Evolutionary conservation across 2,113 vertebrate genomes (phyloP), one percentile per base, ranked within the genome.

Genomic region (Labeo catla): DNA sequence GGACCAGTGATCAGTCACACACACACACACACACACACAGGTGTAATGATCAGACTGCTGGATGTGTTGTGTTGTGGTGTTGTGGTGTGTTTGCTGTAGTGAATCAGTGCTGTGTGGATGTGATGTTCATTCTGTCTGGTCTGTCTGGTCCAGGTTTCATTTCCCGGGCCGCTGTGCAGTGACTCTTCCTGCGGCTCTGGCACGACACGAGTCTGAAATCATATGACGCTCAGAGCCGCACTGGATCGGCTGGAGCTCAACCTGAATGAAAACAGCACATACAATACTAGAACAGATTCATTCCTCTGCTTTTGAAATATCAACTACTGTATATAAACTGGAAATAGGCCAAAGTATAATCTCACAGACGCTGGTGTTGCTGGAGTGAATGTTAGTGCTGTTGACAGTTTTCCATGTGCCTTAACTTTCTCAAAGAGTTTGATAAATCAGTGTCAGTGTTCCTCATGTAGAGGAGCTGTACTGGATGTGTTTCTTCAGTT

Each of bases 111-210:
- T 28, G 28, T 28, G 28, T 28, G 28, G 28, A 28, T 28, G 28
- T 28, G 28, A 28, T 28, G 28, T 28, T 28, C 28, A 28, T 28
- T 28, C n/a, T 23, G 59, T 23, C 15, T 6, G 15, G 10, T 74
- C 19, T 49, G 36, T 50, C 54, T 19, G 9, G 6, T 47, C 7
- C 74, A 99, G 98, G 92, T 97, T 97, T 86, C 96, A 98, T 91
- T 98, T 99, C 91, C 91, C 94, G 68, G 98, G 98, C 21, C 96
- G 95, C 2, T 98, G 98, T 92, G 98, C 96, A 36, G 95, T 88
- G 0, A 99, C 96, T 0, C 90, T 99, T 88, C 98, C 97, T 2
- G 92, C 91, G 86, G 98, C 97, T 47, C 94, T 99, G 61, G 96
- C 95, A 2, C 94, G 84, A 19, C 96, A 97, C 66, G 92, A 96